Evolutionary conservation across 2,888 invertebrate species (phyloP).

Genomic region (Coleophora flavipennella): DNA sequence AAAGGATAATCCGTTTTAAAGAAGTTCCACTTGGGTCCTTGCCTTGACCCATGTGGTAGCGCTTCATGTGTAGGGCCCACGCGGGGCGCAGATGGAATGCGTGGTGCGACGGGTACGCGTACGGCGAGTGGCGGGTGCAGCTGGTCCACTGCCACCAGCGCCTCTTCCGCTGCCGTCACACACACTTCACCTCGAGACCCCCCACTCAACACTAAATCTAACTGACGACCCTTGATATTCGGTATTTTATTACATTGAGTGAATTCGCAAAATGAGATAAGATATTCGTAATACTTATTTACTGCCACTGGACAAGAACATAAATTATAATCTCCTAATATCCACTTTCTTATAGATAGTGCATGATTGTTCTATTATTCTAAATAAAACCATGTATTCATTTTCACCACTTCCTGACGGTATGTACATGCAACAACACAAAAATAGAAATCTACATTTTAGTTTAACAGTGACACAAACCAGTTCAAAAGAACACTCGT

Average conservation of each 20-base stretch:
- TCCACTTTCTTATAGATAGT: neutral
- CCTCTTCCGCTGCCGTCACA: neutral
- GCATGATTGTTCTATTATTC: slow-evolving; percentile 13
- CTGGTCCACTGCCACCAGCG: neutral
- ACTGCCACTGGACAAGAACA: neutral
- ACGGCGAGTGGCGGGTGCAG: neutral
- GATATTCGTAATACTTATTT: neutral
- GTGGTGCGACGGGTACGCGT: neutral
- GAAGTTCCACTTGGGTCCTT: neutral
- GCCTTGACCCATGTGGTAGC: neutral
- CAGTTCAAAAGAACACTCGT: slow-evolving; percentile 12
- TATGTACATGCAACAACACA: slow-evolving; percentile 15
- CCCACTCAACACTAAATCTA: slow-evolving; percentile 1
- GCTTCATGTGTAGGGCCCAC: no score
- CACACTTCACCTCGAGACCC: neutral
- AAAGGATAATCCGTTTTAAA: neutral
- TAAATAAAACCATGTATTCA: slow-evolving; percentile 16
- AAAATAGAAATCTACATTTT: slow-evolving; percentile 9
- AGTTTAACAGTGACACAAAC: slow-evolving; percentile 10
- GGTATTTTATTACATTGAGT: neutral
- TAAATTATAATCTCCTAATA: neutral
- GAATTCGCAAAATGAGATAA: neutral
- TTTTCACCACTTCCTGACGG: slow-evolving; percentile 14
- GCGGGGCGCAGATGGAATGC: no score
- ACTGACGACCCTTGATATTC: neutral